Conservation (phyloP, 2,888 invertebrate species). For the Aplocera efformata region DNA sequence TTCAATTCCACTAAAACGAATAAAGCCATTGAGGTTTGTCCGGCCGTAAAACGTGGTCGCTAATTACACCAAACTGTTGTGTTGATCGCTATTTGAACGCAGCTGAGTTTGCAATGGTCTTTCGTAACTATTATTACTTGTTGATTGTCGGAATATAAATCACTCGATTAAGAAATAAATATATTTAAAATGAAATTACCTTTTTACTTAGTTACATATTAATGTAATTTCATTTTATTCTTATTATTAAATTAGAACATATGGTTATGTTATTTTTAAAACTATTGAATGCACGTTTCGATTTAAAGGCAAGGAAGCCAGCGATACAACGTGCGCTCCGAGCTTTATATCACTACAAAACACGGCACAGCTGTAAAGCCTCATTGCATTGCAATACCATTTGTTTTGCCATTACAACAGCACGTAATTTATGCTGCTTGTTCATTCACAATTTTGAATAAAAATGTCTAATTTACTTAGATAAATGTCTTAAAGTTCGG, state of each 20-base stretch:
- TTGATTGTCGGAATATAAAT: slow-evolving; percentile 8
- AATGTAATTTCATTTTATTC: too few species aligned
- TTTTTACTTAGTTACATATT: too few species aligned
- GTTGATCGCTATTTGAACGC: slow-evolving; percentile 23
- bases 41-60: slow-evolving; percentile 22
- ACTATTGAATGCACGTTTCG: slow-evolving; percentile 10
- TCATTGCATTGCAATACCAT: slow-evolving; percentile 13
- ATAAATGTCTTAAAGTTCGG: slow-evolving; percentile 13
- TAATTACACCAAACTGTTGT: slow-evolving; percentile 23
- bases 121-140: slow-evolving; percentile 17
- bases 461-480: slow-evolving; percentile 15
- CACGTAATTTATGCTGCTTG: slow-evolving; percentile 1
- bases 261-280: slow-evolving; percentile 4
- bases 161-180: neutral
- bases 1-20: slow-evolving; percentile 14
- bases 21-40: slow-evolving; percentile 21
- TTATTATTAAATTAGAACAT: too few species aligned
- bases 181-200: too few species aligned
- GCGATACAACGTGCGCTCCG: slow-evolving; percentile 8
- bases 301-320: slow-evolving; percentile 5
- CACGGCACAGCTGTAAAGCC: slow-evolving; percentile 6
- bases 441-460: slow-evolving; percentile 6
- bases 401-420: slow-evolving; percentile 4
- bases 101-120: slow-evolving; percentile 16
- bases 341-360: slow-evolving; percentile 10